Evolutionary conservation across 2,888 invertebrate genomes (phyloP).

Genomic region (Acrobasis suavella): DNA sequence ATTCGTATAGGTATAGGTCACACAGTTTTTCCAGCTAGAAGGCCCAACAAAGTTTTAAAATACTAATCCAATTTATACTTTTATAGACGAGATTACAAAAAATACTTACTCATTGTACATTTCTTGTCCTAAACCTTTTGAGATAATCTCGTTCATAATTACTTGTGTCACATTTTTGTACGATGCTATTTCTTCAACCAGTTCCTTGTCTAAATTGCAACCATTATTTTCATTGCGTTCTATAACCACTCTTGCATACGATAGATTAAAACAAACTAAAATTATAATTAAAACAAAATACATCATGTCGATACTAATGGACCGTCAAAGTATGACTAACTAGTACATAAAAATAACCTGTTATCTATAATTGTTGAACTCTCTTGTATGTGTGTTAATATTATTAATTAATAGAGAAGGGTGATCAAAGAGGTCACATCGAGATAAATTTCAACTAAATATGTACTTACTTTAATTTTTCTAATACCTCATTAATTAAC

Average conservation of each 20-base stretch:
- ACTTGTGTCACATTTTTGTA: constrained; percentile 71
- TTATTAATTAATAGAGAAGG: background rate
- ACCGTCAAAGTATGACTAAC: constrained; percentile 2
- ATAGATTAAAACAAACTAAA: constrained; percentile 22
- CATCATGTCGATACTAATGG: constrained; percentile 22
- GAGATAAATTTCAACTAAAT: background rate
- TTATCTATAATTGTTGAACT: constrained; percentile 17
- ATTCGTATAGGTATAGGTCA: too few species aligned
- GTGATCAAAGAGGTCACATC: constrained; percentile 2
- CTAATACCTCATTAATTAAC: too few species aligned
- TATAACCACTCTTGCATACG: constrained; percentile 40
- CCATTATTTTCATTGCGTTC: constrained; percentile 38
- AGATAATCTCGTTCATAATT: constrained; percentile 71
- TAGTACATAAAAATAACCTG: background rate
- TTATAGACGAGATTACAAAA: background rate
- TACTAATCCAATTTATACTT: too few species aligned
- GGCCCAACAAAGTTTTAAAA: too few species aligned
- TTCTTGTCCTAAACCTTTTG: constrained; percentile 66
- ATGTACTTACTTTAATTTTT: background rate
- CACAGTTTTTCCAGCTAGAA: too few species aligned
- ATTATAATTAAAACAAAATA: constrained; percentile 30
- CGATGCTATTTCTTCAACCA: constrained; percentile 78
- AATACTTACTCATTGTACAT: constrained; percentile 74
- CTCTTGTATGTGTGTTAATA: background rate
- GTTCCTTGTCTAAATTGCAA: constrained; percentile 40